phyloP scores from a whole-genome alignment of 2,113 vertebrate genomes.

The Micronycteris hirsuta region DNA sequence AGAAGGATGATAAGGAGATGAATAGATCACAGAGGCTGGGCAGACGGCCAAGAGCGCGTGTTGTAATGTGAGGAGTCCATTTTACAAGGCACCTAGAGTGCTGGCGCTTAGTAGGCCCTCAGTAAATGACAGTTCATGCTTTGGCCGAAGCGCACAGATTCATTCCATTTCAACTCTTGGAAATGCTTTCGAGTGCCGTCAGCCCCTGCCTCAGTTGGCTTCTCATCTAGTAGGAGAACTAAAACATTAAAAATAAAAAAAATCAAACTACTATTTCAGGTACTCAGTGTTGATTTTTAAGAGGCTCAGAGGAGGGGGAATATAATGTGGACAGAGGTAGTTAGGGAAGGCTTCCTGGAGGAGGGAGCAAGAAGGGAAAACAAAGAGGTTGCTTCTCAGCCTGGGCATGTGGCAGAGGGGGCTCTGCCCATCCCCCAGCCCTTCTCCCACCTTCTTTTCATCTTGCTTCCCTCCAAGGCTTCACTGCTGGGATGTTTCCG shows the following conservation, averaged over 20 bases:
- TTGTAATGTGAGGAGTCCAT: neutral
- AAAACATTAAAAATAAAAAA: neutral
- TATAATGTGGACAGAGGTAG: neutral
- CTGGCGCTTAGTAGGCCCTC: neutral
- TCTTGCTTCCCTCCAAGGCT: neutral
- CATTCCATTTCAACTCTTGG: neutral
- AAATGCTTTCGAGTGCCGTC: neutral
- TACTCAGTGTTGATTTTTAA: neutral
- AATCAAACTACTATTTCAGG: neutral
- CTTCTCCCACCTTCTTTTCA: neutral
- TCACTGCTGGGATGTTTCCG: neutral
- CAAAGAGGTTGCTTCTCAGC: neutral
- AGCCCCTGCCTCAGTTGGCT: neutral
- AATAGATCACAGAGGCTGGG: neutral
- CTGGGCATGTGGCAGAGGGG: neutral
- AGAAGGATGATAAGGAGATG: neutral
- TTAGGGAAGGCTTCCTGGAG: conserved; percentile 5
- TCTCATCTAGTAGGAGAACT: neutral
- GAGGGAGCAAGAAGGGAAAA: neutral
- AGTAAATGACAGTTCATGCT: neutral
- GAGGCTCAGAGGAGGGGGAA: neutral
- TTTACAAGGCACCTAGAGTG: neutral
- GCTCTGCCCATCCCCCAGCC: neutral
- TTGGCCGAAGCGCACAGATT: neutral
- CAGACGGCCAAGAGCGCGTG: neutral